These are phyloP conservation scores for Cantharis lateralis DNA, from an alignment of 2,888 invertebrate species.

Conservation along the genomic window DNA sequence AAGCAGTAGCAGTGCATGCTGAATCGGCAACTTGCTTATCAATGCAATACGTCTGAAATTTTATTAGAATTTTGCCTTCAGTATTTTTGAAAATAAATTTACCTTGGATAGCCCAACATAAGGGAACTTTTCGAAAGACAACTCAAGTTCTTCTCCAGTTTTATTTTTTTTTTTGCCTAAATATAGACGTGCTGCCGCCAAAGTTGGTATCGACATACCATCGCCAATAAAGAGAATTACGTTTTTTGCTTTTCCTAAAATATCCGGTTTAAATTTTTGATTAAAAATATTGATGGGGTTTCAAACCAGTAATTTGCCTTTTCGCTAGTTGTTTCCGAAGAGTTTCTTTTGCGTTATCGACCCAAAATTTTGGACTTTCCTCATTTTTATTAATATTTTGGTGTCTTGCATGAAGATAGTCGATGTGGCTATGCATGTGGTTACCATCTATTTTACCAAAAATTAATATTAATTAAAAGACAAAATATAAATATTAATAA, in stretches of 20 bases:
- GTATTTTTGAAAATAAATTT: too few species aligned
- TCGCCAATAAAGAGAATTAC: slow-evolving; percentile 83
- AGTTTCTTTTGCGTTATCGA: neutral
- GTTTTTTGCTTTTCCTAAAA: slow-evolving; percentile 64
- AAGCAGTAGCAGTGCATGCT: slow-evolving; percentile 82
- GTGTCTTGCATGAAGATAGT: neutral
- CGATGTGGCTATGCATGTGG: neutral
- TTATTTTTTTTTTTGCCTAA: slow-evolving; percentile 64
- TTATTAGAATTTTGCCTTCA: neutral
- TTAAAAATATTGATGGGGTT: neutral
- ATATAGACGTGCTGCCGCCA: slow-evolving; percentile 68
- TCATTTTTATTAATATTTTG: neutral
- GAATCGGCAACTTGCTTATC: slow-evolving; percentile 80
- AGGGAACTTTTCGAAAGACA: slow-evolving; percentile 77
- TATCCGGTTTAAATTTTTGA: neutral
- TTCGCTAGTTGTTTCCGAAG: neutral
- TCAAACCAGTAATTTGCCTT: neutral
- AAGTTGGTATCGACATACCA: slow-evolving; percentile 82
- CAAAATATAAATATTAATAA: too few species aligned
- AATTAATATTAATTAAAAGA: neutral
- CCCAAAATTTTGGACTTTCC: neutral
- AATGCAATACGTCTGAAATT: slow-evolving; percentile 71
- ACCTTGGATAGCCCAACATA: slow-evolving; percentile 76
- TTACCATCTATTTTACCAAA: neutral
- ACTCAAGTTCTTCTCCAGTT: slow-evolving; percentile 68